Percentiles rank a stretch among this genome's conserved stretches.
These are phyloP conservation scores for Galaxias olidus DNA, from an alignment of 2,797 vertebrate genomes.

Conservation along the genomic window DNA sequence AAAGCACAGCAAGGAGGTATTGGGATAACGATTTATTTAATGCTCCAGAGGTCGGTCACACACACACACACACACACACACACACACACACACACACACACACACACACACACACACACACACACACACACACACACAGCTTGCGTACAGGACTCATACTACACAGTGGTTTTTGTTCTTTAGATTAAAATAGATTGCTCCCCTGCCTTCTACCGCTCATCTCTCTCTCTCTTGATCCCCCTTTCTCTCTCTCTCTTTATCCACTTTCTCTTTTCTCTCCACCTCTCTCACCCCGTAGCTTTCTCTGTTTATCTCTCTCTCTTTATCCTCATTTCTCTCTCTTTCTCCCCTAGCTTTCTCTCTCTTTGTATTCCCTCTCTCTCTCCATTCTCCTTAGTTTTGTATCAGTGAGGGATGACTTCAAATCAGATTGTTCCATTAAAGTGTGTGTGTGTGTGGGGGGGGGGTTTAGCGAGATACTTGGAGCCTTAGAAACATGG, in stretches of 20 bases:
- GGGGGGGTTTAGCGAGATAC: too few species aligned
- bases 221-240: neutral
- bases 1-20: neutral
- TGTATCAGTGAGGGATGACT: too few species aligned
- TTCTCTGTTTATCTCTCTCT: neutral
- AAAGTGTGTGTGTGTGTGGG: too few species aligned
- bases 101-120: conserved; percentile 4
- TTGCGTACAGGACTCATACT: too few species aligned
- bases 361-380: neutral
- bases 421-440: too few species aligned
- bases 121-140: neutral
- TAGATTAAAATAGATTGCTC: too few species aligned
- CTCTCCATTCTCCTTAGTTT: conserved; percentile 4
- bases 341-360: neutral
- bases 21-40: conserved; percentile 1
- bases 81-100: neutral
- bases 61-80: conserved; percentile 16
- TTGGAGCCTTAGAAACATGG: too few species aligned
- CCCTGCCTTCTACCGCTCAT: neutral
- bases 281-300: too few species aligned
- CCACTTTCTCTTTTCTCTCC: neutral
- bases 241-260: neutral
- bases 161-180: too few species aligned
- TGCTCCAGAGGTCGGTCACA: neutral
- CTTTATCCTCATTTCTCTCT: conserved; percentile 19